Evolutionary conservation across 2,113 vertebrate species (phyloP), one percentile per base, ranked within the genome.

Genomic region (Pteronura brasiliensis): DNA sequence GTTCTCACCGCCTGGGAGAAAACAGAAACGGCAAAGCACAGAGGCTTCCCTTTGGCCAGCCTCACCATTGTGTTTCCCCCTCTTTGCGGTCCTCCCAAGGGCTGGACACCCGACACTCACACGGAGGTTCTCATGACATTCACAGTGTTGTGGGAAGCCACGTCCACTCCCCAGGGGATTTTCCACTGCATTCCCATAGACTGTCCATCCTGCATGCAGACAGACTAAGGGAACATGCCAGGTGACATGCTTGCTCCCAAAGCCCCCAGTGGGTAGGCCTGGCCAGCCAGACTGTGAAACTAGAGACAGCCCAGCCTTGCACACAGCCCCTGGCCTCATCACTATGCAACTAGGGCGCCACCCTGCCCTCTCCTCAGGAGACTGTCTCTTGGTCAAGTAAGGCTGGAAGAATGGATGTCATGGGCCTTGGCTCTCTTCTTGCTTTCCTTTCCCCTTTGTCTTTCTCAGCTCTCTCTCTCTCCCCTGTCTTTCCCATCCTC

Each of bases 131-230:
- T 90, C 96, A 92, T 2, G 25, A 7, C 49, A 44, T 5, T 31
- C 74, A 83, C 52, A 47, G 23, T 83, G 81, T 57, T 79, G 92
- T 84, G 94, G 97, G 97, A 98, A 95, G 57, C 83, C 49, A 55
- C 59, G 76, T n/a, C 87, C 3, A 1, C 71, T 80, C 76, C 63
- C 69, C 18, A 42, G 80, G 82, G 92, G 11, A 13, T 74, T 77
- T 82, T 88, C 91, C 14, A 0, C 6, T 23, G 72, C 34, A 74
- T 97, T 97, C 86, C 86, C 92, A 89, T 1, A 1, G 72, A 82
- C 23, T 7, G 7, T 13, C 36, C 44, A 7, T 39, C 77, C 47
- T 7, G 59, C 34, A 1, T 0, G 3, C 52, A 65, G 20, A 31
- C 36, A 76, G 84, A 92, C 17, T 7, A 47, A 82, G 61, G 49